phyloP scores from a whole-genome alignment of 2,888 invertebrate genomes.

The Drosophila paranaensis region DNA sequence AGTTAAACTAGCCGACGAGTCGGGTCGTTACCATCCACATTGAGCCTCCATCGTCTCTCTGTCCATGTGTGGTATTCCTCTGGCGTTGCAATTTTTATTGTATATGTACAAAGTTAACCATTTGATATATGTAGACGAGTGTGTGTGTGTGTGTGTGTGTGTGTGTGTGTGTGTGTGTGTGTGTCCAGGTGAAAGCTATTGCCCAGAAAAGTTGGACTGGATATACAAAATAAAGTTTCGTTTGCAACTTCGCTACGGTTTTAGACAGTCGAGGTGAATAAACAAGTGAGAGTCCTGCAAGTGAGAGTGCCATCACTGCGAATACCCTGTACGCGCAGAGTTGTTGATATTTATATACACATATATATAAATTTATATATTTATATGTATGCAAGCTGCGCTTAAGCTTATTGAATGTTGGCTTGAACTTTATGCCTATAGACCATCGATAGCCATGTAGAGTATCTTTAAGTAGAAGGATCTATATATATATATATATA shows the following conservation, averaged over 20 bases:
- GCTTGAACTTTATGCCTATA: no score
- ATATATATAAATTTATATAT: no score
- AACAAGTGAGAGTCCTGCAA: conserved; percentile 3
- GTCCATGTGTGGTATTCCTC: conserved; percentile 14
- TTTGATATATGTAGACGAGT: conserved; percentile 18
- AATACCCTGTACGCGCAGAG: not conserved
- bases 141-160: not conserved
- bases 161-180: not conserved
- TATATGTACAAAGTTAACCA: conserved; percentile 39
- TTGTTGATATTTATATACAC: no score
- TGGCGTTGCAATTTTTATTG: conserved; percentile 46
- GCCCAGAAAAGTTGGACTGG: conserved; percentile 9
- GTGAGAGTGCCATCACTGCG: not conserved
- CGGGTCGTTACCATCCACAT: conserved; percentile 40
- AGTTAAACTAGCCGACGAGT: conserved; percentile 25
- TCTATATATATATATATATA: no score
- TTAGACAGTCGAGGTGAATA: conserved; percentile 17
- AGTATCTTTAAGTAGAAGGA: no score
- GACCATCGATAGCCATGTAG: no score
- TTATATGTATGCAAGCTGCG: no score
- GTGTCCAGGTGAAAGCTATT: conserved; percentile 20
- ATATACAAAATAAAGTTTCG: conserved; percentile 16
- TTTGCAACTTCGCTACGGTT: conserved; percentile 18
- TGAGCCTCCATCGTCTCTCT: conserved; percentile 3
- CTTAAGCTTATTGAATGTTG: no score